Evolutionary conservation across 2,113 vertebrate species (phyloP).

Genomic region (Heterotis niloticus): DNA sequence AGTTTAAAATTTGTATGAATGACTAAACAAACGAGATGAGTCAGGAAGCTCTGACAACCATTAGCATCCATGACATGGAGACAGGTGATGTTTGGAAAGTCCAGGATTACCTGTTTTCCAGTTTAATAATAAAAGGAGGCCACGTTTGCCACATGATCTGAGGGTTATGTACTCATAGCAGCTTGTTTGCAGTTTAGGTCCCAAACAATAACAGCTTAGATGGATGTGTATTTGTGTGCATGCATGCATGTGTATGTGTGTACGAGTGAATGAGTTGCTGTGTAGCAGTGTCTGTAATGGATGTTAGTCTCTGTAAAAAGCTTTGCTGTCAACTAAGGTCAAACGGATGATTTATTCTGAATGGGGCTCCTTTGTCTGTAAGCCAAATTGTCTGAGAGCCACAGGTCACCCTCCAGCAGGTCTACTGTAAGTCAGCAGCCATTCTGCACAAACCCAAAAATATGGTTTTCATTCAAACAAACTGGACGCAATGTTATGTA

Average conservation of each 20-base stretch:
- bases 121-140: not conserved
- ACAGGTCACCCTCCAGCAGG: not conserved
- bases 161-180: not conserved
- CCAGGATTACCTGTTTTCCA: not conserved
- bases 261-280: not conserved
- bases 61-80: not conserved
- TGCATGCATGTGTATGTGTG: constrained; percentile 2
- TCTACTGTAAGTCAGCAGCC: constrained; percentile 16
- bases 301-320: constrained; percentile 14
- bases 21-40: too few relatives aligned
- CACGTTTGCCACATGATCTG: not conserved
- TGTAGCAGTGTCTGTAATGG: not conserved
- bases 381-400: not conserved
- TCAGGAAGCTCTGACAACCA: not conserved
- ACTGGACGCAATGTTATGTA: not conserved
- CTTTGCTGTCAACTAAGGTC: constrained; percentile 15
- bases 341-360: constrained; percentile 1
- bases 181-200: constrained; percentile 5
- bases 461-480: constrained; percentile 11
- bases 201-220: constrained; percentile 21
- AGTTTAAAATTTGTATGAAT: not conserved
- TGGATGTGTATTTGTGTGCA: constrained; percentile 8
- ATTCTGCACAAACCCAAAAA: constrained; percentile 2
- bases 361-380: not conserved
- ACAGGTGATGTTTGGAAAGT: not conserved